Evolutionary conservation across 2,113 vertebrate genomes (phyloP), one percentile per base, ranked within the genome.

Genomic region (Zingel zingel): DNA sequence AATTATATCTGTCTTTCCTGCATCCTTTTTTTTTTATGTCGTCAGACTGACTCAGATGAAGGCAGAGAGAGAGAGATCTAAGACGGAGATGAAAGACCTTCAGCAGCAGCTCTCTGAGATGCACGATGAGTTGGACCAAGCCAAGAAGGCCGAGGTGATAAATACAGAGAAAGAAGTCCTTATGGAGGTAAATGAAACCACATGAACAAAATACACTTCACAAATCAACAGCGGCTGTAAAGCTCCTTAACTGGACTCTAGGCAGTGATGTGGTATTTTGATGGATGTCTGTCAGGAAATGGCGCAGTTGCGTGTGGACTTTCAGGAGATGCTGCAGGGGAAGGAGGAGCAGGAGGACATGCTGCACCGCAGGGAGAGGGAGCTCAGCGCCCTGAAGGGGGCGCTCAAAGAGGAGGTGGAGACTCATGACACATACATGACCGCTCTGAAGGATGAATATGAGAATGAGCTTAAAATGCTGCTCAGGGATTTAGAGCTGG

Each of bases 41-140:
- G 78, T 72, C 84, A 99, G 98, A 89, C 92, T 99, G 81, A 95
- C 95, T 79, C 95, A 96, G 94, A 95, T 98, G 86, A 98, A 96
- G 86, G 96, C 96, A 86, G 98, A 99, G 36, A 94, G 95, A 79
- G 97, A 97, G 7, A 94, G 96, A 74, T 94, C 95, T 68, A 97
- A 97, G 88, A 96, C 93, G 0, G 97, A 99, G 93, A 97, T 99
- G 92, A 95, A 97, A 82, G 98, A 98, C 87, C 95, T 99, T 78
- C 97, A 99, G 91, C 97, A 97, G 86, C 98, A 99, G 90, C 97
- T 99, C 13, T 99, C 98, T 0, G 98, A 99, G 77, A 98, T 99
- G 97, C 98, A 99, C 0, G 98, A 99, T 50, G 98, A 98, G 82
- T 91, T 99, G 89, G 98, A 99, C 90, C 94, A 78, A 0, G 95